Base-by-base conservation (phyloP, 2,888 invertebrate species). In the Oscheius onirici region DNA sequence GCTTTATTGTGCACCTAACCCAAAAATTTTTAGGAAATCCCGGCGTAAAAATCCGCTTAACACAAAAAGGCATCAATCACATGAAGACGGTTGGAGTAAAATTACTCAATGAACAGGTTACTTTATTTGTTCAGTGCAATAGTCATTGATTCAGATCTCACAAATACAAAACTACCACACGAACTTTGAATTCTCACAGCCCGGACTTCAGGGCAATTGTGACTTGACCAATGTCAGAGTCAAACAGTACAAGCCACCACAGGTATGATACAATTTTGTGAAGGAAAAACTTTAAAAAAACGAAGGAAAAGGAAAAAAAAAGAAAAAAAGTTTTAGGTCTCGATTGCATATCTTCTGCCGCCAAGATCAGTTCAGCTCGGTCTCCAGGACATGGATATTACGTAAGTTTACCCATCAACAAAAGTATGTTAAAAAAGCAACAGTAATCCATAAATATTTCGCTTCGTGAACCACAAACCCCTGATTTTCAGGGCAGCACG, bases 1-100 rank as follows among this genome's bases (percentile, higher is more conserved):
- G 43, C n/a, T 40, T 34, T 22, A 13, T 15, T 41, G 49, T 57
- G 34, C 10, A 5, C 3, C 22, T 15, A 24, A 54, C 28, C 17
- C 11, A 52, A 6, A 43, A 26, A 2, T 61, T 46, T 83, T 77
- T 43, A 86, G 86, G 86, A 1, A 79, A 82, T 67, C 85, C 86
- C 0, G 86, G 86, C 11, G 75, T 86, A 8, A 77, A 81, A 60
- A 80, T 86, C 24, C 81, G 86, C n/a, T 61, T 86, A 34, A 86
- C 84, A 0, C 81, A 81, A 51, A 85, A 86, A 61, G 86, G 86
- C 15, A 82, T 83, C n/a, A 85, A 86, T 69, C 84, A 86, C 57
- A 69, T 86, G 26, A 86, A 86, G 63, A 76, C 77, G 24, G 83
- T 86, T 1, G 86, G 83, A 41, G 85, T 86, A 5, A 80, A 84